These are phyloP conservation scores for Channa maculata DNA, from an alignment of 2,113 vertebrate genomes.

Conservation along the genomic window DNA sequence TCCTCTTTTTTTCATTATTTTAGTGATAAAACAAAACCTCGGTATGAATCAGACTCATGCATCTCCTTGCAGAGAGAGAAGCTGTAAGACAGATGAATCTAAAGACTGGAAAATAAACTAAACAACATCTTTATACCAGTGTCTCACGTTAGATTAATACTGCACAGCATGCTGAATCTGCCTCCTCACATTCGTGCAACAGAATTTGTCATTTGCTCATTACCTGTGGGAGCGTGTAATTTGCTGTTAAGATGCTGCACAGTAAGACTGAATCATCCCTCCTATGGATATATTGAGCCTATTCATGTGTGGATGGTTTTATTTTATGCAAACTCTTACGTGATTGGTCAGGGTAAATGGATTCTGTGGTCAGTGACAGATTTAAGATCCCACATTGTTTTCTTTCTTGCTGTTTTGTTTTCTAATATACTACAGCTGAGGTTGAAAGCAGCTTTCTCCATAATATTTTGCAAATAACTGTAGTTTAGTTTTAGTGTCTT, in stretches of 20 bases:
- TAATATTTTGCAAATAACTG: not conserved
- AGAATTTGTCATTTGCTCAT: slow-evolving; percentile 25
- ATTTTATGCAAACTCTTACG: not conserved
- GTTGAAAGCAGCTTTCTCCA: not conserved
- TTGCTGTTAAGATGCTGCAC: slow-evolving; percentile 16
- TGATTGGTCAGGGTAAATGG: slow-evolving; percentile 14
- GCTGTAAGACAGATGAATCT: not conserved
- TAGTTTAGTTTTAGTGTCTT: not conserved
- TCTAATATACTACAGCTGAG: not conserved
- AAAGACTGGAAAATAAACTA: slow-evolving; percentile 1
- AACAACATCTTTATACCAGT: not conserved
- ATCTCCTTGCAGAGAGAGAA: not conserved
- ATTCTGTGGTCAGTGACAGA: slow-evolving; percentile 12
- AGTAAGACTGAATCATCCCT: slow-evolving; percentile 1
- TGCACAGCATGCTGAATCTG: not conserved
- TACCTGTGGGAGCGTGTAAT: slow-evolving; percentile 34
- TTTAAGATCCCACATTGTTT: slow-evolving; percentile 15
- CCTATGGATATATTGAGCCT: slow-evolving; percentile 14
- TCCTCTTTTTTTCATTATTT: not conserved
- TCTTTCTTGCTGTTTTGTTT: not conserved
- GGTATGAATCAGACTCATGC: not conserved
- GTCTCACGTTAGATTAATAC: slow-evolving; percentile 12
- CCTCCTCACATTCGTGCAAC: not conserved
- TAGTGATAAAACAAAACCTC: not conserved
- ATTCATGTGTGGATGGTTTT: not conserved